phyloP scores from a whole-genome alignment of 2,888 invertebrate species.

The Arctia plantaginis region DNA sequence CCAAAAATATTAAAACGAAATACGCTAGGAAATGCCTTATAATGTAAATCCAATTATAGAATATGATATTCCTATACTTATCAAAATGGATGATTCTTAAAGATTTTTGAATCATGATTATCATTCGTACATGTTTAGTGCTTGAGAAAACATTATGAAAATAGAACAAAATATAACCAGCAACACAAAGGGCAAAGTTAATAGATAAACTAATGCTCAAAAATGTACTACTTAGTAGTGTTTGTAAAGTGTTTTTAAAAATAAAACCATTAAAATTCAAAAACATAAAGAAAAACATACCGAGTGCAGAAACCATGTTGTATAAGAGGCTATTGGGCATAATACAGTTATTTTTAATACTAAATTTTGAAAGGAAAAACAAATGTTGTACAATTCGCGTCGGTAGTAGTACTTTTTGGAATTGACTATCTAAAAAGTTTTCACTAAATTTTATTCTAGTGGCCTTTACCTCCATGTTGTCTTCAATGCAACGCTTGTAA shows the following conservation, averaged over 20 bases:
- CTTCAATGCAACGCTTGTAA: neutral
- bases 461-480: no score
- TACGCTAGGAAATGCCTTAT: neutral
- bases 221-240: neutral
- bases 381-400: constrained; percentile 30
- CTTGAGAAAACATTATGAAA: constrained; percentile 1
- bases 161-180: constrained; percentile 4
- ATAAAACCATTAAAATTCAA: neutral
- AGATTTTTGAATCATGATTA: constrained; percentile 23
- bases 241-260: neutral
- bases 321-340: constrained; percentile 10
- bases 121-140: constrained; percentile 17
- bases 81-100: constrained; percentile 16
- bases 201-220: neutral
- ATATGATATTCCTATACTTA: neutral
- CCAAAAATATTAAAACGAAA: neutral
- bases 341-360: constrained; percentile 31
- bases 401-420: constrained; percentile 33
- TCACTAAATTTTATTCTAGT: neutral
- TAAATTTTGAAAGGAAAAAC: constrained; percentile 34
- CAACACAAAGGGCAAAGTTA: neutral
- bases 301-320: constrained; percentile 15
- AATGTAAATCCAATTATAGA: constrained; percentile 7
- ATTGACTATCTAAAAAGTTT: constrained; percentile 25
- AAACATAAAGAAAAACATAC: neutral